Conservation (phyloP, 2,113 vertebrate species). For the Megalops atlanticus region DNA sequence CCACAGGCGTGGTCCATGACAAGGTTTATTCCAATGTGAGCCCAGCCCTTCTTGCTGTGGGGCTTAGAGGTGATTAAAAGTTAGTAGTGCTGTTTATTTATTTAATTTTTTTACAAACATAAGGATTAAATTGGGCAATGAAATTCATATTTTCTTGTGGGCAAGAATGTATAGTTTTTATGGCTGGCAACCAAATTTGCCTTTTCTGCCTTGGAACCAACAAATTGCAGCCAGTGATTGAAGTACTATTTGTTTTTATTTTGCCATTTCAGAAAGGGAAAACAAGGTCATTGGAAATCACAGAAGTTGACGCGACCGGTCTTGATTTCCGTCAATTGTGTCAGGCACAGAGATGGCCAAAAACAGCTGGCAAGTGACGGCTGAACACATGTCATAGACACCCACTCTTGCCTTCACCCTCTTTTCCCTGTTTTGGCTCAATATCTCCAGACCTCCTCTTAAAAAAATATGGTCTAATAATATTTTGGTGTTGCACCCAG, state of each 20-base stretch:
- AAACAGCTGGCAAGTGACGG: neutral
- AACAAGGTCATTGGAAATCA: conserved; percentile 3
- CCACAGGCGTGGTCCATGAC: neutral
- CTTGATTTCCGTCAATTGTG: conserved; percentile 24
- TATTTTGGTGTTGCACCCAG: neutral
- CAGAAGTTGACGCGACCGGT: neutral
- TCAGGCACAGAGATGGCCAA: neutral
- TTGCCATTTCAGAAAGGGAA: neutral
- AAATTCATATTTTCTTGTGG: neutral
- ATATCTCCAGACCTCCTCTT: neutral
- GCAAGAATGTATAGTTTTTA: no score
- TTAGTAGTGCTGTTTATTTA: neutral
- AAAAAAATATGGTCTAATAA: neutral
- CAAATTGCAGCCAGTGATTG: neutral
- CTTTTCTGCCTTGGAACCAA: neutral
- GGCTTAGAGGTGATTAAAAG: neutral
- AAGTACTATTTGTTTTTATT: neutral
- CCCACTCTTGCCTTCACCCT: neutral
- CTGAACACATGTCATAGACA: neutral
- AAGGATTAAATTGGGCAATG: neutral
- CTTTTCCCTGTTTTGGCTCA: neutral
- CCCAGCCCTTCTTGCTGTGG: neutral
- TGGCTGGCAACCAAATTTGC: no score
- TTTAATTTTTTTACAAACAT: no score
- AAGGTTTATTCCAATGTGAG: neutral